Evolutionary conservation across 2,797 vertebrate genomes (phyloP), one percentile per base, ranked within the genome.

Genomic region (Peromyscus attwateri): DNA sequence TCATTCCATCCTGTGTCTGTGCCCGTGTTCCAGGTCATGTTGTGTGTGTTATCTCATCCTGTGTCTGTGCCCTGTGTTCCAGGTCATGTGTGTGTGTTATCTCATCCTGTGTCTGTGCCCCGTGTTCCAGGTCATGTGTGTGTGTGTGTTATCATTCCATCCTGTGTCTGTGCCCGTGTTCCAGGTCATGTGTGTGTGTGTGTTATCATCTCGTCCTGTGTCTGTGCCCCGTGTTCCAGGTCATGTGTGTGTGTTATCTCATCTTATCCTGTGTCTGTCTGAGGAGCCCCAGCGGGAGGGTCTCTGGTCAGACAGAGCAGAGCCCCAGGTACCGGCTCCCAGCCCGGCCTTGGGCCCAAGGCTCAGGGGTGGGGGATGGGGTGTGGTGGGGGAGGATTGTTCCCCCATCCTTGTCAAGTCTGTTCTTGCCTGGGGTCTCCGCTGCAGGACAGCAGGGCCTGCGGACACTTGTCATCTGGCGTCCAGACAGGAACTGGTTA

Each of bases 101-200:
- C 3, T 1, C 14, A 1, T 55, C 52, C 52, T 55, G 52, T 55
- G 52, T 55, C 52, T 55, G 52, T 55, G 52, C 52, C 52, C 49
- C 14, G 14, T 55, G 52, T 55, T 55, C 52, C 52, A 55, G 3
- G 52, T 55, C 52, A 55, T 55, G 52, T 55, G 49, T 49, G 46
- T 46, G 46, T 52, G 52, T 52, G 52, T 52, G 52, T 52, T 52
- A 52, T 52, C 52, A 52, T 52, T 2, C 2, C 52, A 14, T 14
- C 49, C 49, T 49, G 49, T 49, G 46, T 49, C 49, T 49, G 49
- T 66, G 52, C 52, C 87, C 81, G 17, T 77, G n/a, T 93, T 89
- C 19, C 71, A 85, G 27, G 49, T 87, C 77, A 94, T 84, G 91
- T 95, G n/a, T n/a, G n/a, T n/a, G 87, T 95, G 87, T 84, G 75